Evolutionary conservation across 2,888 invertebrate genomes (phyloP), one percentile per base, ranked within the genome.

Genomic region (Callyntrura sp.): DNA sequence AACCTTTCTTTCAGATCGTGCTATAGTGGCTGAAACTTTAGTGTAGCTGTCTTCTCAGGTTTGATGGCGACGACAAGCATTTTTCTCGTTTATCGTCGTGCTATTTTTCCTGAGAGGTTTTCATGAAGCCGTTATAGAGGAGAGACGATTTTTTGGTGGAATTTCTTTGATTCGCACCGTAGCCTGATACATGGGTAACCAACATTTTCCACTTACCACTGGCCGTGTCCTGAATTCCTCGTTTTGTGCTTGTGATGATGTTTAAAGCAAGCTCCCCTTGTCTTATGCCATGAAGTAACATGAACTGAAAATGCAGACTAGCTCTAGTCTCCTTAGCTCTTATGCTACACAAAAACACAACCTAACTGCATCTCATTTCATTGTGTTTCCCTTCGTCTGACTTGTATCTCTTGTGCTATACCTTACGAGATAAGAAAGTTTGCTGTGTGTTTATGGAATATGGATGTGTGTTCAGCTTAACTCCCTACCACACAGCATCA

Each of bases 191-290:
- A 57, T 70, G 84, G 84, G 84, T 84, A 84, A 84, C 82, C 82
- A 83, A 84, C 70, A 84, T 84, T 84, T 84, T 84, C 84, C 12
- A 70, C 84, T 84, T 84, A 70, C 84, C 84, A 84, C 55, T 84
- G 84, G 84, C 84, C 84, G 84, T 84, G 84, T 84, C 84, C 84
- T 84, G 84, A 84, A 84, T 84, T 70, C 70, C 55, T 65, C 28
- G 12, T 70, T 43, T 43, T 28, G 9, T n/a, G 82, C 82, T 35
- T 70, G 57, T 70, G n/a, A 2, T 70, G 48, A 25, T 11, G 14
- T 3, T 25, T 62, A 62, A 45, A 51, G 70, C 84, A 70, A 70
- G 70, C 84, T 84, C 84, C 84, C 84, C 84, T 84, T 84, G n/a
- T 14, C 1, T n/a, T 51, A 17, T 68, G 45, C 48, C 45, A 35